Base-by-base conservation (phyloP, 2,113 vertebrate species). In the Cheilinus undulatus region DNA sequence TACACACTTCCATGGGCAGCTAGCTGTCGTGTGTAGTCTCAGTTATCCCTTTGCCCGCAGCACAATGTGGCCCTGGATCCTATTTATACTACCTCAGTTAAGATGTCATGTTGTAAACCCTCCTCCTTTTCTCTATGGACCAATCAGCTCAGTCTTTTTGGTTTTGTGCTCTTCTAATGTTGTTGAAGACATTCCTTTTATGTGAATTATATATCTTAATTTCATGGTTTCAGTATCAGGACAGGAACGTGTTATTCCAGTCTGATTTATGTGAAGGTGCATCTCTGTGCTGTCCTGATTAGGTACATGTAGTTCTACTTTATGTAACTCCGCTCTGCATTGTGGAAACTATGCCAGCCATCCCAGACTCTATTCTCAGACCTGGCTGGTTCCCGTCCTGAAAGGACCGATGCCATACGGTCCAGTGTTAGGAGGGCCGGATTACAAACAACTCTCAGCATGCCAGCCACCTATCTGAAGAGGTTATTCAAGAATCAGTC, bases 71-170 rank as follows among this genome's bases (percentile, higher is more conserved):
- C 34, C 27, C 32, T n/a, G 15, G 42, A 5, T 64, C 66, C 72
- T 85, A 85, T 88, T 88, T 88, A 86, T 85, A 84, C 66, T 26
- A 34, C 59, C 66, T 73, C 56, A 72, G 66, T 38, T 36, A 28
- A 14, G 10, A 43, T 50, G 59, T 59, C 69, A 70, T 53, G 34
- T 52, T 26, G 40, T 43, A 24, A 3, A 38, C 87, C 43, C 78
- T 82, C 0, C 87, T 81, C 83, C 49, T 66, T 58, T 10, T 4
- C 38, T 32, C 38, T 77, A 43, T 59, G 54, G 58, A 70, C 91
- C 87, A 90, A 84, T 81, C 66, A 81, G 49, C 22, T 11, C 5
- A 42, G 40, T 19, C 3, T 11, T 53, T 36, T 61, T 10, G 34
- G n/a, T 27, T 69, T 12, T 65, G 1, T 66, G 3, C 27, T 60